A percentile compares a stretch with the other conserved stretches of the same genome.
Evolutionary conservation across 1,140 invertebrate genomes (phyloP).

Genomic region (Theocolax elegans): DNA sequence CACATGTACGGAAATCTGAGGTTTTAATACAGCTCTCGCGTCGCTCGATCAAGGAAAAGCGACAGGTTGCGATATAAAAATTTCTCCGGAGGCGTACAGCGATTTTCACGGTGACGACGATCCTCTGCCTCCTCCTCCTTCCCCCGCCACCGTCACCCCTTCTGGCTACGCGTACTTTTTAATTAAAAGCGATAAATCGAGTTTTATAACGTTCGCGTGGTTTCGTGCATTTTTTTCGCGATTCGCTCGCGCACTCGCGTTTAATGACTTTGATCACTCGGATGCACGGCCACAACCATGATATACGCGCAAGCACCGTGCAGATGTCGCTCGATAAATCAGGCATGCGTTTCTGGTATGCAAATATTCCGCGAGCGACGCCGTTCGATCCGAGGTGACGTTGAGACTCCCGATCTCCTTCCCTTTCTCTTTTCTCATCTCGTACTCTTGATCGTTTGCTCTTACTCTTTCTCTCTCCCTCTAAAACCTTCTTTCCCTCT

Average conservation of each 20-base stretch:
- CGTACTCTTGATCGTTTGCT: too few species aligned
- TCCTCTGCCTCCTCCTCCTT: too few species aligned
- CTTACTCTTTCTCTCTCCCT: background rate
- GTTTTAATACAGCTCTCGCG: background rate
- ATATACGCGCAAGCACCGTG: constrained; percentile 6
- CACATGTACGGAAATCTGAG: too few species aligned
- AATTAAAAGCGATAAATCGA: constrained; percentile 34
- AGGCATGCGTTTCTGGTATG: constrained; percentile 43
- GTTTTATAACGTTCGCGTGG: constrained; percentile 6
- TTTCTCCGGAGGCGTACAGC: background rate
- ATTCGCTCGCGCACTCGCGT: background rate
- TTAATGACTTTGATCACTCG: constrained; percentile 23
- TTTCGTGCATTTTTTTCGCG: background rate
- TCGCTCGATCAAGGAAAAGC: background rate
- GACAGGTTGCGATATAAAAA: background rate
- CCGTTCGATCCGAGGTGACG: constrained; percentile 16
- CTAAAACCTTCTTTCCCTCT: background rate
- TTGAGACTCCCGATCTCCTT: background rate
- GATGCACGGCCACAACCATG: background rate
- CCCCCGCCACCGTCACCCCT: background rate
- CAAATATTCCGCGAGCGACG: constrained; percentile 35
- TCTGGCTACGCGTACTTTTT: constrained; percentile 13
- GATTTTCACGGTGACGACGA: background rate
- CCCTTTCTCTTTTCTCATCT: background rate
- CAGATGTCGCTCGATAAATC: constrained; percentile 35